Evolutionary conservation across 2,113 vertebrate genomes (phyloP), one percentile per base, ranked within the genome.

Genomic region (Ictalurus punctatus): DNA sequence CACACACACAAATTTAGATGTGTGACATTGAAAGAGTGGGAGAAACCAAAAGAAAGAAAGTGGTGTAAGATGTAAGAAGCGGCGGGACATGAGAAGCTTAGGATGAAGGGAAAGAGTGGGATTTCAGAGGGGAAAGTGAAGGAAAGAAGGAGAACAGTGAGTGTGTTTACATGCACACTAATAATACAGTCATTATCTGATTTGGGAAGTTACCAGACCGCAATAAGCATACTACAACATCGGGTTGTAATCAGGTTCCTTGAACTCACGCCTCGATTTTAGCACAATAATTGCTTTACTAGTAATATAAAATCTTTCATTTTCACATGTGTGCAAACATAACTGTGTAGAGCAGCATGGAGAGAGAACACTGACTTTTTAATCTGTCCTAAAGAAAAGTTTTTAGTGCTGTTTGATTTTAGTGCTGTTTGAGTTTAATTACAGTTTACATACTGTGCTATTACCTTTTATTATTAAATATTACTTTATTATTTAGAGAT

Each of bases 41-140:
- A 85, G 85, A 89, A 30, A 25, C 16, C 23, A 63, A 65, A 44
- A 83, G 44, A 90, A 58, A 58, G 52, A 87, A n/a, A 44, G 58
- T n/a, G 85, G 59, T 58, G 56, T 23, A 63, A 25, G 23, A 61
- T 84, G 76, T 34, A 56, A 82, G 52, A 54, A 71, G 58, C 37
- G 44, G 65, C 74, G 61, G 74, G 80, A 86, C 30, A 54, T 78
- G 34, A 83, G 74, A 85, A 19, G 61, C 63, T 71, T 17, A 59
- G 83, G 90, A 92, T 61, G 84, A 87, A 80, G 27, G 81, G 86
- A 71, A 59, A 69, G 27, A 83, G 44, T 83, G 79, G 65, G 61
- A 87, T 25, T 76, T 83, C 69, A 63, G 48, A 78, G 67, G 63
- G 37, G 71, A 58, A 86, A 56, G 34, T 44, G 74, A 34, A 76